Conservation (phyloP, 2,113 vertebrate genomes). For the Rhegmatorhina hoffmannsi region DNA sequence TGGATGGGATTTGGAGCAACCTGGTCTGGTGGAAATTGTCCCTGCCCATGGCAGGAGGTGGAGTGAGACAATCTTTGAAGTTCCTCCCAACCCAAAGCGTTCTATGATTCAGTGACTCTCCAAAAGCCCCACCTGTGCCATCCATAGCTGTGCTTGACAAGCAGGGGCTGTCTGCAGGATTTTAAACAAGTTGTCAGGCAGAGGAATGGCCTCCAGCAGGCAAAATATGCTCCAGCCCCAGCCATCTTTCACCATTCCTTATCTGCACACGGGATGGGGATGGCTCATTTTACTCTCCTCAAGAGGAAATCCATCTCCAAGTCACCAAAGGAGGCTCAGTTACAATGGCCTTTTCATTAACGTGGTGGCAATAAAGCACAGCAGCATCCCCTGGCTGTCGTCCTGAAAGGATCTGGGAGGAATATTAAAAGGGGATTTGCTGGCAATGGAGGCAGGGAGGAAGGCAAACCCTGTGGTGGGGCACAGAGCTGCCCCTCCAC, state of each 20-base stretch:
- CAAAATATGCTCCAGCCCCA: neutral
- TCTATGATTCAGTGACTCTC: neutral
- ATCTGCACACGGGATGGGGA: neutral
- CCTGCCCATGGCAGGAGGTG: neutral
- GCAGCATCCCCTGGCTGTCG: conserved; percentile 42
- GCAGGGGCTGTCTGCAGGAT: neutral
- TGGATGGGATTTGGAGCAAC: rapidly evolving
- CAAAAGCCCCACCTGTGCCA: neutral
- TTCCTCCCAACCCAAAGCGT: neutral
- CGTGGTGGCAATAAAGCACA: conserved; percentile 41
- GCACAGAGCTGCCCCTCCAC: neutral
- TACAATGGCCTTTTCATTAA: conserved; percentile 39
- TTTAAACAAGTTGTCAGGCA: neutral
- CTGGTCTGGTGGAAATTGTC: rapidly evolving
- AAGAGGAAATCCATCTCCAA: conserved; percentile 49
- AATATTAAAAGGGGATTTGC: conserved; percentile 34
- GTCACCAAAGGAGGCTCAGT: neutral
- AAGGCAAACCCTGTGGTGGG: neutral
- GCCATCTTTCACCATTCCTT: conserved; percentile 19
- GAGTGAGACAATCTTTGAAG: rapidly evolving
- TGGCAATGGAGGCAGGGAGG: neutral
- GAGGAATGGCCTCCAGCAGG: neutral
- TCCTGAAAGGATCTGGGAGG: neutral
- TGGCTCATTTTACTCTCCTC: neutral
- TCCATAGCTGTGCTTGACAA: neutral